Base-by-base conservation (phyloP, 2,888 invertebrate species). In the Agrotis segetum region DNA sequence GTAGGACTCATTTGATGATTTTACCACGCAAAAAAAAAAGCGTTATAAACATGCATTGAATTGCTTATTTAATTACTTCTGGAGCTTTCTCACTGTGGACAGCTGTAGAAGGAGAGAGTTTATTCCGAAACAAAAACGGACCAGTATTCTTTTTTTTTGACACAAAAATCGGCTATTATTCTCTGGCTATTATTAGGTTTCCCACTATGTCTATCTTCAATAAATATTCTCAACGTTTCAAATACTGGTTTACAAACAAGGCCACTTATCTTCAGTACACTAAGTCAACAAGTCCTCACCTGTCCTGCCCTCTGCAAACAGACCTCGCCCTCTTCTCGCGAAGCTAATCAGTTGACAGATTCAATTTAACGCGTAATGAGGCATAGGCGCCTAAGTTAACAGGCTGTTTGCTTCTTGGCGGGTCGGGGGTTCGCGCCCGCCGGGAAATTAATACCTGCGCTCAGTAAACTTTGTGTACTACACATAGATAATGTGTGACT, bases 361-460 rank as follows among this genome's bases (percentile, higher is more conserved):
- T 85, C 86, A 85, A 84, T 84, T 85, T 85, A 84, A 74, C 62
- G 60, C 52, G 79, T 84, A 84, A 84, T 85, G 79, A 84, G 82
- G 61, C 77, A 66, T 79, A 69, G 76, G 74, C 55, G 71, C 77
- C 80, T 77, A 74, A 67, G 81, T 83, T 83, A 77, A 81, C 86
- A 74, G 75, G 64, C 65, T 85, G 84, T 84, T 84, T 86, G 82
- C 79, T 79, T 82, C 84, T 77, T 83, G 80, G 76, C 81, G 87
- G 88, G 88, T 89, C 88, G 87, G 82, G 81, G 86, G 80, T 76
- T 66, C 53, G 72, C 76, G 88, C 88, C 88, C 90, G 84, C 79
- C 87, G 90, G 92, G 90, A 91, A 90, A 92, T 92, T 91, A 91
- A 88, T 88, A 88, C 88, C 90, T 86, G 88, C 47, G 85, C 85